Percentiles rank a stretch among this genome's conserved stretches.
Evolutionary conservation across 2,888 invertebrate species (phyloP).

Genomic region (Selenia dentaria): DNA sequence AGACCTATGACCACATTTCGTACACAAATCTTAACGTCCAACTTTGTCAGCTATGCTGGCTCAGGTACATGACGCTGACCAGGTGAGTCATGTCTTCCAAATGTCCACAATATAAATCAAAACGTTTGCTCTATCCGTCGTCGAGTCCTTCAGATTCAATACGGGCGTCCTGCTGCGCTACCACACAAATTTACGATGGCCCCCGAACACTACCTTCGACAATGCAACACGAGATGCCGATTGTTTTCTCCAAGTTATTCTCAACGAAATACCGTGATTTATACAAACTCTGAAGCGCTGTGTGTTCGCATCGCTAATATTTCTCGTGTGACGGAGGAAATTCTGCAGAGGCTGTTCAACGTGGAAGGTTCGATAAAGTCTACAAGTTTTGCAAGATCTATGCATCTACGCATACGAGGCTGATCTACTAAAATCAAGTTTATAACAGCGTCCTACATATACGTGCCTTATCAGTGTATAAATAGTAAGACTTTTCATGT

Average conservation of each 20-base stretch:
- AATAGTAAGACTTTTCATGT: too few relatives aligned
- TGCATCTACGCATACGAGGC: too few relatives aligned
- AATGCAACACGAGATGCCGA: slow-evolving; percentile 68
- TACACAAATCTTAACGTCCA: slow-evolving; percentile 19
- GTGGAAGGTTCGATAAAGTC: slow-evolving; percentile 5
- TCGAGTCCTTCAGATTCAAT: slow-evolving; percentile 54
- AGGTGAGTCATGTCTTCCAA: slow-evolving; percentile 53
- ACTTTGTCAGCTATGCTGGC: slow-evolving; percentile 23
- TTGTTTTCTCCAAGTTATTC: slow-evolving; percentile 74
- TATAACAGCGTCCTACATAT: too few relatives aligned
- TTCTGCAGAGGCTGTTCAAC: slow-evolving; percentile 34
- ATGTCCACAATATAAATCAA: slow-evolving; percentile 67
- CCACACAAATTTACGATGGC: slow-evolving; percentile 82
- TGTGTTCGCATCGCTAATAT: slow-evolving; percentile 44
- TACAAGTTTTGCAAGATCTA: background rate
- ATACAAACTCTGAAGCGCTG: slow-evolving; percentile 53
- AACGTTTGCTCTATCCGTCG: slow-evolving; percentile 75
- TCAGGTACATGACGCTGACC: slow-evolving; percentile 40
- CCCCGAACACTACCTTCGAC: slow-evolving; percentile 61
- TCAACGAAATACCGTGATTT: slow-evolving; percentile 82
- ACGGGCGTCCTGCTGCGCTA: slow-evolving; percentile 75
- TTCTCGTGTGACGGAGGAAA: slow-evolving; percentile 35
- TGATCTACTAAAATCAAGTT: too few relatives aligned
- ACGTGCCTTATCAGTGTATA: too few relatives aligned
- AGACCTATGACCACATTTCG: slow-evolving; percentile 2